Evolutionary conservation across 2,113 vertebrate genomes (phyloP).

Genomic region (pig (Sus scrofa)): T2T-Sscrofa CM000824.6:120960501-120961000

Average conservation of each 20-base stretch:
- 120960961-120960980: too few relatives aligned
- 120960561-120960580: too few relatives aligned
- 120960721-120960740: background rate
- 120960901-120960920: background rate
- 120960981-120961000: too few relatives aligned
- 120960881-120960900: background rate
- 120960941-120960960: too few relatives aligned
- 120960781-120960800: background rate
- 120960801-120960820: background rate
- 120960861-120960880: background rate
- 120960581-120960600: too few relatives aligned
- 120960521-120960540: too few relatives aligned
- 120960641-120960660: too few relatives aligned
- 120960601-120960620: too few relatives aligned
- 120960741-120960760: background rate
- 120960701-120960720: constrained; percentile 25
- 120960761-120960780: background rate
- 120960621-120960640: too few relatives aligned
- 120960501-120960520: too few relatives aligned
- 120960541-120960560: too few relatives aligned
- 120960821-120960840: background rate
- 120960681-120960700: constrained; percentile 1
- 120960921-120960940: too few relatives aligned
- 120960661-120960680: background rate
- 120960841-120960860: background rate